phyloP scores from a whole-genome alignment of 2,888 invertebrate genomes.

The Thysanoteuthis rhombus region DNA sequence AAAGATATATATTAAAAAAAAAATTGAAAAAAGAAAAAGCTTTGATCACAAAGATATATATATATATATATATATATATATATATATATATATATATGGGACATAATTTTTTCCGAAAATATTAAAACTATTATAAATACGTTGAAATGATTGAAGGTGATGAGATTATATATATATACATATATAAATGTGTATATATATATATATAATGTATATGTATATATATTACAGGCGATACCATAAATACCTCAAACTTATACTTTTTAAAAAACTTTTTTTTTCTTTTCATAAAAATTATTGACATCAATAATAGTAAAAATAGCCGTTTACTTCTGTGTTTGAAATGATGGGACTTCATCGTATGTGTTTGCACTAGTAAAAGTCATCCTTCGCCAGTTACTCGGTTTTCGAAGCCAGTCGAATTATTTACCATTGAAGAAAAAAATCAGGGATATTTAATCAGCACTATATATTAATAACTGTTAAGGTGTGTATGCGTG shows the following conservation, averaged over 20 bases:
- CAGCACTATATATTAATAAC: conserved; percentile 1
- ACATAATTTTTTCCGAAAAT: background rate
- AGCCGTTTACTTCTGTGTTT: conserved; percentile 19
- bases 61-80: too few species aligned
- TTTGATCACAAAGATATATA: background rate
- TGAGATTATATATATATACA: background rate
- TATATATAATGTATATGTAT: background rate
- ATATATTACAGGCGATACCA: background rate
- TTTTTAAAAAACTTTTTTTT: background rate
- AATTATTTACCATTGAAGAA: background rate
- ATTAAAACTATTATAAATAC: background rate
- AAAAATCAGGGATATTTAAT: conserved; percentile 25
- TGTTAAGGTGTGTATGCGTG: conserved; percentile 18
- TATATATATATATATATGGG: background rate
- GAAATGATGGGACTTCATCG: background rate
- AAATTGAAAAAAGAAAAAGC: background rate
- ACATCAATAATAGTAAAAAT: background rate
- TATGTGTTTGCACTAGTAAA: conserved; percentile 21
- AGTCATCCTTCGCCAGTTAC: background rate
- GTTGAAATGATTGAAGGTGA: background rate
- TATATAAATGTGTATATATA: background rate
- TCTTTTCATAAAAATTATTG: background rate
- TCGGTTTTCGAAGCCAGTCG: background rate
- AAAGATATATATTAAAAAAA: background rate
- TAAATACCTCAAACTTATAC: conserved; percentile 20